Evolutionary conservation across 2,888 invertebrate genomes (phyloP), one percentile per base, ranked within the genome.

Genomic region (Coenonympha glycerion): DNA sequence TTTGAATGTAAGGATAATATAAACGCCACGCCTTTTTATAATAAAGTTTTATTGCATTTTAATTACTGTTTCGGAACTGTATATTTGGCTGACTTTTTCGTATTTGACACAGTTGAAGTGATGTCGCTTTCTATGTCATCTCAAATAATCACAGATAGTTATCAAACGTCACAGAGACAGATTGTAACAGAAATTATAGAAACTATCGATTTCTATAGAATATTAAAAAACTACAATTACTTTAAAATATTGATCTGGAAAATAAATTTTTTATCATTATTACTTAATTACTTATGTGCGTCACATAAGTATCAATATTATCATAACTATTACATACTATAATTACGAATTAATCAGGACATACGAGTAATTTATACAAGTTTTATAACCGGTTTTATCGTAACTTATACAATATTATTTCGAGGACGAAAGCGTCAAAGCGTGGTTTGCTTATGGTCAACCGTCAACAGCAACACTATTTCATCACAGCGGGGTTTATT

Each of bases 401-500:
- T 3, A 19, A 36, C n/a, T 36, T 36, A 19, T 36, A 36, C 36
- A 11, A n/a, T n/a, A n/a, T n/a, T n/a, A n/a, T n/a, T n/a, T n/a
- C n/a, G n/a, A n/a, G n/a, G n/a, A n/a, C n/a, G n/a, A n/a, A n/a
- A n/a, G n/a, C n/a, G n/a, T n/a, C n/a, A n/a, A n/a, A n/a, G n/a
- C n/a, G n/a, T n/a, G n/a, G n/a, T n/a, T n/a, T n/a, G n/a, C n/a
- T n/a, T n/a, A n/a, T n/a, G n/a, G n/a, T n/a, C n/a, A n/a, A n/a
- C n/a, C n/a, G n/a, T n/a, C n/a, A n/a, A n/a, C n/a, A n/a, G 40
- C 51, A 52, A 47, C 53, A 54, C 57, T 57, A 53, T 21, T 6
- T 55, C 71, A 71, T 48, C 76, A 71, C 76, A 76, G 79, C 71
- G 74, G 75, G 71, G 67, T 60, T 53, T 60, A 49, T 67, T 70